phyloP scores from a whole-genome alignment of 2,888 invertebrate species.

The Drosophila antonietae region DNA sequence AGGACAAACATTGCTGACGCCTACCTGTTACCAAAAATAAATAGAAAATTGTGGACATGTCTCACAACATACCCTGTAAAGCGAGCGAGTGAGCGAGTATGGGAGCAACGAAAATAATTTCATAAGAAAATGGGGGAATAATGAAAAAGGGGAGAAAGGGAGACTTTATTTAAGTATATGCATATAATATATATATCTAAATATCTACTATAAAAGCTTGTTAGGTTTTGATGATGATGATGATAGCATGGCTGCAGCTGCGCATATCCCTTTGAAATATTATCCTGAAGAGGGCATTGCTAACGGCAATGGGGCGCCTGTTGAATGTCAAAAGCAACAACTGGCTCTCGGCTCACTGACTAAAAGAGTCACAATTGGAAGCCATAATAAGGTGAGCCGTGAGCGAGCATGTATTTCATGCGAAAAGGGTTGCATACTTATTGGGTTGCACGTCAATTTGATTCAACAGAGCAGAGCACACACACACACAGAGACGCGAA shows the following conservation, averaged over 20 bases:
- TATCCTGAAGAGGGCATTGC: background rate
- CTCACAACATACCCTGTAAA: slow-evolving; percentile 17
- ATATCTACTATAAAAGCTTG: background rate
- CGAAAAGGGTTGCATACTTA: slow-evolving; percentile 33
- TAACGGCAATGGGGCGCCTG: slow-evolving; percentile 58
- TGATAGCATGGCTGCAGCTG: background rate
- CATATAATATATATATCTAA: background rate
- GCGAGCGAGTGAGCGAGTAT: background rate
- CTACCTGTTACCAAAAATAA: slow-evolving; percentile 41
- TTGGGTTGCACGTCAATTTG: slow-evolving; percentile 12
- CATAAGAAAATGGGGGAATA: background rate
- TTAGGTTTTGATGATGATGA: background rate
- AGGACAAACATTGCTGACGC: slow-evolving; percentile 55
- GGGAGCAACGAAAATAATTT: accelerated
- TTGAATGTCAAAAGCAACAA: slow-evolving; percentile 60
- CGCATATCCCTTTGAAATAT: background rate
- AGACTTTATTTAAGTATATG: background rate
- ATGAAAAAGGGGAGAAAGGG: too few species aligned
- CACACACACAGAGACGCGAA: background rate
- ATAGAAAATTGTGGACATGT: background rate
- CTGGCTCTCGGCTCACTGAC: slow-evolving; percentile 15
- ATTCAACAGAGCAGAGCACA: background rate
- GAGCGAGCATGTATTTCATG: slow-evolving; percentile 1
- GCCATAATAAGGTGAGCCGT: slow-evolving; percentile 41
- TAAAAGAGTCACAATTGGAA: slow-evolving; percentile 45